Evolutionary conservation across 2,888 invertebrate species (phyloP).

Genomic region (Oxycera nigricornis): DNA sequence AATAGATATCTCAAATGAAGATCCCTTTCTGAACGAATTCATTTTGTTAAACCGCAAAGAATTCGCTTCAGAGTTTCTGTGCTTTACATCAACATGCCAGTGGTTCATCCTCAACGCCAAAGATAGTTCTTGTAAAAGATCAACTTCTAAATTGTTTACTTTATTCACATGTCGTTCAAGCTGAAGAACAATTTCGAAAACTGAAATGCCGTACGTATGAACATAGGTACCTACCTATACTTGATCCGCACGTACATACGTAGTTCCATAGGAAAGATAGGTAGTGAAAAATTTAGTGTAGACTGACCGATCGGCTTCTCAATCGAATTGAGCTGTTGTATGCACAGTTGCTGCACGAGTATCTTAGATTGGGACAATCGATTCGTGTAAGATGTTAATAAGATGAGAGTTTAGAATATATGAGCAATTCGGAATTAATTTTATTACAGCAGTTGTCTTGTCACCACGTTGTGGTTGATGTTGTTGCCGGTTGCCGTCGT

Average conservation of each 20-base stretch:
- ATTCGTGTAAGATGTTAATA: constrained; percentile 1
- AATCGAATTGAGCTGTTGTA: constrained; percentile 29
- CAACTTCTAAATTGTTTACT: no score
- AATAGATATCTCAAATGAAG: no score
- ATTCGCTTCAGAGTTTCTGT: no score
- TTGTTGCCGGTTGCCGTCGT: neutral
- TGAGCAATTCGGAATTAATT: constrained; percentile 26
- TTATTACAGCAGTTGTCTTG: constrained; percentile 37
- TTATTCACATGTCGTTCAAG: constrained; percentile 46
- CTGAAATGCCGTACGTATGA: neutral
- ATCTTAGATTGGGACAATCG: neutral
- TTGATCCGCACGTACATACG: no score
- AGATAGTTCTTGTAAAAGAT: no score
- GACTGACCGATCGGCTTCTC: constrained; percentile 22
- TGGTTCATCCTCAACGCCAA: no score
- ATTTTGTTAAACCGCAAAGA: no score
- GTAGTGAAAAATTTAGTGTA: neutral
- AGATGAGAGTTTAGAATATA: neutral
- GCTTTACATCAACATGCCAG: no score
- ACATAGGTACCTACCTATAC: neutral
- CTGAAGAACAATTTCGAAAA: constrained; percentile 26
- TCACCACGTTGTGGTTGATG: neutral
- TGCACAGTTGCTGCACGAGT: neutral
- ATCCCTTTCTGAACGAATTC: no score
- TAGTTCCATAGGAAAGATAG: no score